A percentile compares a stretch with the other conserved stretches of the same genome.
These are phyloP conservation scores for Helogale parvula DNA, from an alignment of 2,113 vertebrate species.

Conservation along the genomic window DNA sequence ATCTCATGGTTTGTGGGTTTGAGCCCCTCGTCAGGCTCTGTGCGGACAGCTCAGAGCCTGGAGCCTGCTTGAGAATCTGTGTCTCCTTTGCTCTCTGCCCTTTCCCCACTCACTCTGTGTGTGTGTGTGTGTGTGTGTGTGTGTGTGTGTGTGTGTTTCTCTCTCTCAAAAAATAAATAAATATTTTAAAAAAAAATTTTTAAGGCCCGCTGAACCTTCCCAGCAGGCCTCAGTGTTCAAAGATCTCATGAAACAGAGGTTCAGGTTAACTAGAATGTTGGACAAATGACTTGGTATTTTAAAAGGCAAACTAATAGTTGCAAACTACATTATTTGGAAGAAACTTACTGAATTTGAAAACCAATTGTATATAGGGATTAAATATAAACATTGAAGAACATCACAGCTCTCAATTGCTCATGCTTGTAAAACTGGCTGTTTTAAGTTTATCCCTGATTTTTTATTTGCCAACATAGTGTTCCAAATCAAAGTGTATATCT, in stretches of 20 bases:
- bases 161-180: too few species aligned
- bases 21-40: too few species aligned
- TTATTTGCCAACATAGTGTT: slow-evolving; percentile 19
- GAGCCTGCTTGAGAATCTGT: too few species aligned
- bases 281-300: slow-evolving; percentile 1
- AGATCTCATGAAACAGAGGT: not conserved
- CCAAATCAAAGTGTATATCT: not conserved
- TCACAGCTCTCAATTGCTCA: not conserved
- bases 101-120: too few species aligned
- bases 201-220: not conserved
- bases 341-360: slow-evolving; percentile 52
- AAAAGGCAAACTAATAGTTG: not conserved
- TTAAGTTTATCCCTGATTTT: not conserved
- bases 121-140: too few species aligned
- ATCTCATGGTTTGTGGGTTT: too few species aligned
- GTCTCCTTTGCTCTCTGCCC: too few species aligned
- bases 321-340: not conserved
- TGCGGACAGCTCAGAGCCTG: too few species aligned
- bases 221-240: not conserved
- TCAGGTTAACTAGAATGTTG: not conserved
- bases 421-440: not conserved
- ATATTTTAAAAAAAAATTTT: too few species aligned
- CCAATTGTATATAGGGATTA: not conserved
- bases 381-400: slow-evolving; percentile 34
- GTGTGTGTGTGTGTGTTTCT: too few species aligned